phyloP scores from a whole-genome alignment of 1,140 invertebrate genomes.

The Scylla paramamosain region DNA sequence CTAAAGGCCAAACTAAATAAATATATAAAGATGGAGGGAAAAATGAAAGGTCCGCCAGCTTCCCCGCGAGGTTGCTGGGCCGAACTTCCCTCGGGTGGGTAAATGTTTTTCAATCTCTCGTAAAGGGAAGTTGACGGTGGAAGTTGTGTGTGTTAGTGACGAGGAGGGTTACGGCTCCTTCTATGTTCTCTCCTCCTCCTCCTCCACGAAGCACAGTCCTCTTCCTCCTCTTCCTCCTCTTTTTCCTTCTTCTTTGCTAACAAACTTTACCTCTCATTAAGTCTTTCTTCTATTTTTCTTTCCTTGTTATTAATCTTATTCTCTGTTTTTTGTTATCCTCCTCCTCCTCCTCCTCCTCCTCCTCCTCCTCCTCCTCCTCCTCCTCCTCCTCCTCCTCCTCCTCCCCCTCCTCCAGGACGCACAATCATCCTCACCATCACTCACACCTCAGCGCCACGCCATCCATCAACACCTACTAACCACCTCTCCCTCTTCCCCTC shows the following conservation, averaged over 20 bases:
- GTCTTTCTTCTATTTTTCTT: too few relatives aligned
- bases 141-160: background rate
- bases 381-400: background rate
- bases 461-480: constrained; percentile 11
- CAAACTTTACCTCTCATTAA: too few relatives aligned
- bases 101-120: background rate
- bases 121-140: background rate
- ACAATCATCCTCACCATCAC: constrained; percentile 8
- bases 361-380: too few relatives aligned
- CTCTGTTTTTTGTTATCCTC: background rate
- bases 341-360: too few relatives aligned
- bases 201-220: background rate
- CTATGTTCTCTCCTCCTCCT: background rate
- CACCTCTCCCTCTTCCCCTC: background rate
- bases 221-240: too few relatives aligned
- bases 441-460: background rate
- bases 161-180: background rate
- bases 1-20: background rate
- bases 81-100: background rate
- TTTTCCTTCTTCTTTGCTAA: too few relatives aligned
- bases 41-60: background rate
- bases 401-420: background rate
- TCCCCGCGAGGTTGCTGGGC: background rate
- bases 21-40: background rate
- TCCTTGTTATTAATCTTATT: too few relatives aligned